A percentile compares a stretch with the other conserved stretches of the same genome.
These are phyloP conservation scores for Melipona beecheii DNA, from an alignment of 2,888 invertebrate species.

Conservation along the genomic window DNA sequence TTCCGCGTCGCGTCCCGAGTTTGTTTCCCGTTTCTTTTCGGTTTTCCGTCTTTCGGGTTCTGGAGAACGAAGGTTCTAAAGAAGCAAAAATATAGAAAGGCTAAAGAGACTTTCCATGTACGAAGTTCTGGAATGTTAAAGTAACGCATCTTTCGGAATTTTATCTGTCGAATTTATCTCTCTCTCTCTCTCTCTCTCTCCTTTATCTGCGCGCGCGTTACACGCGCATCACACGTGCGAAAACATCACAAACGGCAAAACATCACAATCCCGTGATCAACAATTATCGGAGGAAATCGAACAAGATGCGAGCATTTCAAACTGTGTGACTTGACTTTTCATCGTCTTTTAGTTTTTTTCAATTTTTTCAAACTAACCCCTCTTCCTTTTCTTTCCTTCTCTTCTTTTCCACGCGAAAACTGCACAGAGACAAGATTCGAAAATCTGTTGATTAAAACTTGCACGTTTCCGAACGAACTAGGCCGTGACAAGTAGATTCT, in stretches of 20 bases:
- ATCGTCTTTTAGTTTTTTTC: background rate
- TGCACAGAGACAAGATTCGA: background rate
- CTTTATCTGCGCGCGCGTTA: no score
- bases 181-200: background rate
- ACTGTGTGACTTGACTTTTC: background rate
- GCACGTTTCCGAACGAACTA: background rate
- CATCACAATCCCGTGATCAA: background rate
- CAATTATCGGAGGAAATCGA: background rate
- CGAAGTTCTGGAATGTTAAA: constrained; percentile 24
- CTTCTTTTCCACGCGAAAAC: background rate
- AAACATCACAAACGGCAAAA: background rate
- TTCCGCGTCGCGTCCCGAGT: constrained; percentile 33
- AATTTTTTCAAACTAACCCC: background rate
- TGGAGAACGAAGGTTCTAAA: constrained; percentile 12
- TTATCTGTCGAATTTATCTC: background rate
- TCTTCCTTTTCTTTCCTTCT: background rate
- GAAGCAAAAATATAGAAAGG: constrained; percentile 17
- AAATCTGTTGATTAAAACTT: constrained; percentile 28
- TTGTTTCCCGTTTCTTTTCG: constrained; percentile 39
- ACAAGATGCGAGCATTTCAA: background rate
- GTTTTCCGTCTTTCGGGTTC: constrained; percentile 29
- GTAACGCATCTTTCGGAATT: constrained; percentile 13
- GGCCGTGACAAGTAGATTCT: background rate
- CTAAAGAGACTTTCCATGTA: background rate
- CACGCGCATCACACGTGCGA: background rate